A percentile compares a stretch with the other conserved stretches of the same genome.
These are phyloP conservation scores for Oncorhynchus kisutch DNA, from an alignment of 2,113 vertebrate genomes.

Conservation along the genomic window DNA sequence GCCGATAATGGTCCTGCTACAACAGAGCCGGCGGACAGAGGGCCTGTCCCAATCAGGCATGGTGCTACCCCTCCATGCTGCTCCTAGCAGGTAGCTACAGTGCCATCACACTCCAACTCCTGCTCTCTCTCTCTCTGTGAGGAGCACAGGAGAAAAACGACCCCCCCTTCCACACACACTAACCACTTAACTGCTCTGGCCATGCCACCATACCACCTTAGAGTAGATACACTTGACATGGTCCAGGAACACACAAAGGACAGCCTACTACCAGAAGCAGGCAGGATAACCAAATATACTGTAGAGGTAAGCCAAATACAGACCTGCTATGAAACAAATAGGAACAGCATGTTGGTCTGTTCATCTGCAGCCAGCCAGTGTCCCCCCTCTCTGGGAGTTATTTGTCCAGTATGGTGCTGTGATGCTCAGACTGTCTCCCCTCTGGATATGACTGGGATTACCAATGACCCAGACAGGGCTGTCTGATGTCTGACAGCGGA, in stretches of 20 bases:
- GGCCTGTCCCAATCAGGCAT: constrained; percentile 35
- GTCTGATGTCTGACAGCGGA: too few species aligned
- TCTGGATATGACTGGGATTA: too few species aligned
- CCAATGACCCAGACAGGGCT: too few species aligned
- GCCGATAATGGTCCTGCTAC: constrained; percentile 13
- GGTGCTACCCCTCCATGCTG: constrained; percentile 20
- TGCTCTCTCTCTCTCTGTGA: constrained; percentile 50
- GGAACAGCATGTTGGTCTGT: too few species aligned
- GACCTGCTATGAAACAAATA: neutral
- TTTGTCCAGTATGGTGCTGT: too few species aligned
- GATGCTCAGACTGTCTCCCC: too few species aligned
- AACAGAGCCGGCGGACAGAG: constrained; percentile 22
- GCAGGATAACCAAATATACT: neutral
- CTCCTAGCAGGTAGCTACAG: constrained; percentile 42
- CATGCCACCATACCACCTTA: constrained; percentile 23
- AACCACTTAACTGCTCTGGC: constrained; percentile 36
- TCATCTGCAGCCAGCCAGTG: too few species aligned
- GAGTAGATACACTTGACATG: constrained; percentile 30
- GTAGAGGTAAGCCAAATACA: constrained; percentile 33
- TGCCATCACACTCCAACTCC: constrained; percentile 57
- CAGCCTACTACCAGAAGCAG: neutral
- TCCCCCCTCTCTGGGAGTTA: too few species aligned
- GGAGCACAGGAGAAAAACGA: constrained; percentile 36
- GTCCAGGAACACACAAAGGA: neutral
- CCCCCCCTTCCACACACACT: constrained; percentile 60